These are phyloP conservation scores for Yoshiicerus persimilis DNA, from an alignment of 1,140 invertebrate species.

Conservation along the genomic window DNA sequence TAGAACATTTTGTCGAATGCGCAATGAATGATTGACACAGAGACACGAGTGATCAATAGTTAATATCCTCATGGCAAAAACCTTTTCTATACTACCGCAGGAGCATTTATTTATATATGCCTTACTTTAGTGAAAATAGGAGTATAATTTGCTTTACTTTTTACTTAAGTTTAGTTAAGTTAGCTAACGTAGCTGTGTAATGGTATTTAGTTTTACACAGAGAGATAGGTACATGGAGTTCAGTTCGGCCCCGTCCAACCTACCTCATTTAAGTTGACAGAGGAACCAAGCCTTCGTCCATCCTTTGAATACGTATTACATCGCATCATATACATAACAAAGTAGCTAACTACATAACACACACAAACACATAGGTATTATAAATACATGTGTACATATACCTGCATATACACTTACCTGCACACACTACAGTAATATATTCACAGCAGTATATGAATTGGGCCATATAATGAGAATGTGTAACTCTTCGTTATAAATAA, in stretches of 20 bases:
- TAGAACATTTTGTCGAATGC: slow-evolving; percentile 33
- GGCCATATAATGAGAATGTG: not conserved
- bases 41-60: slow-evolving; percentile 24
- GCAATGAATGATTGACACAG: slow-evolving; percentile 22
- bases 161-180: not conserved
- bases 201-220: not conserved
- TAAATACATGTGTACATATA: not conserved
- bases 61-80: not conserved
- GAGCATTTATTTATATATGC: not conserved
- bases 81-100: not conserved
- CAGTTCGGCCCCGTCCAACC: not conserved
- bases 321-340: not conserved
- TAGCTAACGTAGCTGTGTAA: not conserved
- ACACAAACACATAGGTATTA: not conserved
- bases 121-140: not conserved
- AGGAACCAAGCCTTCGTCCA: not conserved
- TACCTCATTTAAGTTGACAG: not conserved
- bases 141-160: not conserved
- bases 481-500: not conserved
- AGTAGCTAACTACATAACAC: not conserved
- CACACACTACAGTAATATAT: not conserved
- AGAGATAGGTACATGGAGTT: not conserved
- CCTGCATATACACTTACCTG: not conserved
- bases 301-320: not conserved
- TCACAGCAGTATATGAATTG: not conserved